These are phyloP conservation scores for Uloborus plumipes DNA, from an alignment of 2,888 invertebrate species.

Conservation along the genomic window DNA sequence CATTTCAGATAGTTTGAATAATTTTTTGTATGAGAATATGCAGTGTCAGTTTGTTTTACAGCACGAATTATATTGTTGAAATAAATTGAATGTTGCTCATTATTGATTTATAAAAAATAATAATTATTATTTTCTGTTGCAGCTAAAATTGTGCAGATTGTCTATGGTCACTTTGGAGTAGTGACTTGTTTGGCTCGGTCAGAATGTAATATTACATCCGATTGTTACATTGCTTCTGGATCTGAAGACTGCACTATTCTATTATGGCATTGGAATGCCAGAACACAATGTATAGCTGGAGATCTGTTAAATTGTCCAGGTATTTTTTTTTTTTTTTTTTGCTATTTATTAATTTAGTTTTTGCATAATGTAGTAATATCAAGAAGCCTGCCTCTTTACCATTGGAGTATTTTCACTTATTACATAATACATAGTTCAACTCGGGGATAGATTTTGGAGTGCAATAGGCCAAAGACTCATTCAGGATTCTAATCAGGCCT, in stretches of 20 bases:
- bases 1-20: too few species aligned
- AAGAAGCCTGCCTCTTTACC: too few species aligned
- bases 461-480: too few species aligned
- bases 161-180: constrained; percentile 98
- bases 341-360: too few species aligned
- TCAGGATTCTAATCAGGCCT: too few species aligned
- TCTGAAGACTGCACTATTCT: constrained; percentile 98
- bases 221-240: constrained; percentile 98
- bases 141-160: constrained; percentile 98
- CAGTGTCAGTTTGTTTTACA: too few species aligned
- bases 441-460: too few species aligned
- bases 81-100: too few species aligned
- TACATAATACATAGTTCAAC: too few species aligned
- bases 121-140: constrained; percentile 68
- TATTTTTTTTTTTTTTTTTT: constrained; percentile 4
- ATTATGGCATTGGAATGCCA: constrained; percentile 98
- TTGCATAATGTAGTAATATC: too few species aligned
- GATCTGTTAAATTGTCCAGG: constrained; percentile 76
- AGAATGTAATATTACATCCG: constrained; percentile 98
- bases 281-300: constrained; percentile 96
- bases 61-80: too few species aligned
- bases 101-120: background rate
- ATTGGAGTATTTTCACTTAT: too few species aligned
- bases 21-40: background rate
- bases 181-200: constrained; percentile 97